Evolutionary conservation across 2,797 vertebrate species (phyloP).

Genomic region (Mareca penelope): DNA sequence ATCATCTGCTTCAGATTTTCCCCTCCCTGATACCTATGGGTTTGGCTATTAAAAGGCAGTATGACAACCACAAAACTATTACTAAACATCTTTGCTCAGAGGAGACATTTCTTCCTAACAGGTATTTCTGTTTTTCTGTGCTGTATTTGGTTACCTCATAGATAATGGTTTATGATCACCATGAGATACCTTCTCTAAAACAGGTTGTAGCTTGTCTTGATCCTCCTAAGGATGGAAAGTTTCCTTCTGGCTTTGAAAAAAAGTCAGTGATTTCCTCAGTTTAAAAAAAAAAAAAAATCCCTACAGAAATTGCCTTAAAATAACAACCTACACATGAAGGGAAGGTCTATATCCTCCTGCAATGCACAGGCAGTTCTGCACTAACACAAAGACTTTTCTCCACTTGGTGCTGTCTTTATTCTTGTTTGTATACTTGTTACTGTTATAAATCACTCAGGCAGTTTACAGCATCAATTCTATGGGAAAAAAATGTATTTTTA

Average conservation of each 20-base stretch:
- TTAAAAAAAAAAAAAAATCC: neutral
- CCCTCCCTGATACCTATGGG: rapidly evolving
- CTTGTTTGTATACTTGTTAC: neutral
- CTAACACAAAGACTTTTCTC: neutral
- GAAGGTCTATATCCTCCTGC: neutral
- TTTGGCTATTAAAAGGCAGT: neutral
- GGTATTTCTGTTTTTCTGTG: neutral
- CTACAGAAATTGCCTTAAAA: neutral
- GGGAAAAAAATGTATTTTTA: neutral
- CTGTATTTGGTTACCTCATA: neutral
- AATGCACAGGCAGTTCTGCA: neutral
- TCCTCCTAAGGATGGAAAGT: neutral
- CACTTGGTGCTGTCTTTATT: neutral
- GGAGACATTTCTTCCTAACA: neutral
- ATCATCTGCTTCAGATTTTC: neutral
- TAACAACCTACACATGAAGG: neutral
- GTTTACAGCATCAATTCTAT: neutral
- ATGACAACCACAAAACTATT: neutral
- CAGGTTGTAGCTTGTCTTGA: neutral
- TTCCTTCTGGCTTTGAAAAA: neutral
- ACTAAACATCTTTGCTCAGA: neutral
- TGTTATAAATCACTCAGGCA: neutral
- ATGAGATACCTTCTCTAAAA: neutral
- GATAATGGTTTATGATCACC: neutral
- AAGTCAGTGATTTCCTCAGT: neutral